Evolutionary conservation across 2,797 vertebrate genomes (phyloP).

Genomic region (Diceros bicornis): DNA sequence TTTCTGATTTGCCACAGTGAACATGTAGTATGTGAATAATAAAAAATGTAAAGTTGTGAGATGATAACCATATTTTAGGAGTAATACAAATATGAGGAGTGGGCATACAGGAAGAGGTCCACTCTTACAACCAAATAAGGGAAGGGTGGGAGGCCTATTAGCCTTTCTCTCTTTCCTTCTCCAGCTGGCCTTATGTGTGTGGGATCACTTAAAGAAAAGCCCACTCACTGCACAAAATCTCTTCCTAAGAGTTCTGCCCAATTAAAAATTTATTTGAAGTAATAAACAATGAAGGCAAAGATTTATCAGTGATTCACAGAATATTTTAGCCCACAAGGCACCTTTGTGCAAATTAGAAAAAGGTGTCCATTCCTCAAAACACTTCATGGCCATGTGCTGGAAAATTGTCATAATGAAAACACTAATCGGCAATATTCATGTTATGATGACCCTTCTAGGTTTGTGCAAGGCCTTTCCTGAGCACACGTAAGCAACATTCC

Average conservation of each 20-base stretch:
- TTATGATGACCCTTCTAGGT: not conserved
- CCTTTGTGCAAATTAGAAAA: conserved; percentile 36
- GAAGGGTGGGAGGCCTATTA: not conserved
- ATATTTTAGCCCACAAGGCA: not conserved
- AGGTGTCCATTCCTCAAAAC: not conserved
- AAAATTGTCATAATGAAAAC: not conserved
- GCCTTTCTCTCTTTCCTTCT: not conserved
- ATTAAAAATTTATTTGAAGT: conserved; percentile 44
- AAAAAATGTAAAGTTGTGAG: not conserved
- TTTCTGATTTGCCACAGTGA: conserved; percentile 14
- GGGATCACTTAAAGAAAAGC: not conserved
- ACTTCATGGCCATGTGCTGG: not conserved
- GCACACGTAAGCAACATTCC: not conserved
- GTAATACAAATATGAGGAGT: not conserved
- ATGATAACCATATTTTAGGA: not conserved
- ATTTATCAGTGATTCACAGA: conserved; percentile 20
- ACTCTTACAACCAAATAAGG: not conserved
- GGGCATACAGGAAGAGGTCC: not conserved
- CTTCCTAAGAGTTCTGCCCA: not conserved
- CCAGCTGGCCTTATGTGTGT: not conserved
- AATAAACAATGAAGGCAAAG: not conserved
- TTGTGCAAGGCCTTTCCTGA: not conserved
- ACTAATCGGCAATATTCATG: not conserved
- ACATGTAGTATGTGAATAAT: not conserved
- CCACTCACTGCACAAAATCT: not conserved